These are phyloP conservation scores for fruit fly (Drosophila melanogaster) DNA, from an alignment of 1,140 invertebrate species.

Conservation along the genomic window DNA sequence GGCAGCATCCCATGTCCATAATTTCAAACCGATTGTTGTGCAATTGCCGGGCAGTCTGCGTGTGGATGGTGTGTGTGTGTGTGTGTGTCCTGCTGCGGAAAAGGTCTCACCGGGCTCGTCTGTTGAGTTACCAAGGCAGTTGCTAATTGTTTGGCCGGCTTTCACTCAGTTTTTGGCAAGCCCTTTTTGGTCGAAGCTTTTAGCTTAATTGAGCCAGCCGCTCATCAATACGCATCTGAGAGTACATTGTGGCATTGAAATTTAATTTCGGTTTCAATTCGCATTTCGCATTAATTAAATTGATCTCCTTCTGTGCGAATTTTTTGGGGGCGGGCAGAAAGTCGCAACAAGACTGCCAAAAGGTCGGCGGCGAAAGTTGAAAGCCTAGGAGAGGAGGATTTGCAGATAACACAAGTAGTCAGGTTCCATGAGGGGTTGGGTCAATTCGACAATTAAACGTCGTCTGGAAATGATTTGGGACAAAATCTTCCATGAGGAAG, in stretches of 20 bases:
- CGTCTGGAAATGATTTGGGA: neutral
- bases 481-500: no score
- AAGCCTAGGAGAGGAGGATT: neutral
- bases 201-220: conserved; percentile 60
- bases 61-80: no score
- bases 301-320: conserved; percentile 36
- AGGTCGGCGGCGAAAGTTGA: conserved; percentile 14
- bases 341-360: conserved; percentile 8
- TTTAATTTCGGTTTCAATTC: conserved; percentile 44
- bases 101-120: conserved; percentile 6
- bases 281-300: conserved; percentile 61
- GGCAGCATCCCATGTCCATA: neutral
- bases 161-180: conserved; percentile 5
- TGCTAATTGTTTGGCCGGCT: conserved; percentile 37
- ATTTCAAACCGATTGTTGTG: conserved; percentile 19
- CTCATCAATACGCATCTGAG: conserved; percentile 25
- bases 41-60: conserved; percentile 31
- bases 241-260: conserved; percentile 29
- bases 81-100: conserved; percentile 1
- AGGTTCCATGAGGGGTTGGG: neutral
- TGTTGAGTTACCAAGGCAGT: conserved; percentile 7
- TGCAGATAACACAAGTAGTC: conserved; percentile 3
- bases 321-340: neutral
- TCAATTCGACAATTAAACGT: neutral
- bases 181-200: conserved; percentile 43